Conservation (phyloP, 1,140 invertebrate genomes). For the Olivierus martensii region DNA sequence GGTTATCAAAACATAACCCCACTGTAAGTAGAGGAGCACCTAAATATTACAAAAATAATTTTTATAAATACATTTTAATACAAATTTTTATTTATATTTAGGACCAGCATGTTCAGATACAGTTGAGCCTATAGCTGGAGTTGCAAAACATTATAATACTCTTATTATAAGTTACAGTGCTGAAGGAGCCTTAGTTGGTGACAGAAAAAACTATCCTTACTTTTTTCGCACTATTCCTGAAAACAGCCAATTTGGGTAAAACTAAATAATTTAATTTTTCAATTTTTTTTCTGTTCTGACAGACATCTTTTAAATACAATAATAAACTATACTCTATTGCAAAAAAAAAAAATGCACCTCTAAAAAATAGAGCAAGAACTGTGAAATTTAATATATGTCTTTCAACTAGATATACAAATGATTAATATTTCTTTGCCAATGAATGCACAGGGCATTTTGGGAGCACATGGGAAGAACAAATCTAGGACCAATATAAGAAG, state of each 20-base stretch:
- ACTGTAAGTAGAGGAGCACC: too few relatives aligned
- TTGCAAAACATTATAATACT: slow-evolving; percentile 61
- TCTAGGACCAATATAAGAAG: too few relatives aligned
- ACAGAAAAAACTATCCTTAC: slow-evolving; percentile 57
- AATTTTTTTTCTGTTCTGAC: too few relatives aligned
- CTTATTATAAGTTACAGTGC: slow-evolving; percentile 68
- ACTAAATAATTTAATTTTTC: slow-evolving; percentile 3
- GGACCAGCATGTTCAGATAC: slow-evolving; percentile 75
- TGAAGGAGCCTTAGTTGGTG: slow-evolving; percentile 53
- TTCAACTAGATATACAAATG: too few relatives aligned
- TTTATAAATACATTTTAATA: not conserved
- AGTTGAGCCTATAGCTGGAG: slow-evolving; percentile 60
- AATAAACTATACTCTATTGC: too few relatives aligned
- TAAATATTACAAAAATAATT: not conserved
- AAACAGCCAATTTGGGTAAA: slow-evolving; percentile 53
- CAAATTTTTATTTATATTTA: slow-evolving; percentile 19
- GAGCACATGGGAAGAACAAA: too few relatives aligned
- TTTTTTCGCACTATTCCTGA: slow-evolving; percentile 73
- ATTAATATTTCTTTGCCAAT: too few relatives aligned
- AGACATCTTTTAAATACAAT: too few relatives aligned
- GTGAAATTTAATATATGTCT: too few relatives aligned
- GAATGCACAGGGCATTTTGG: too few relatives aligned
- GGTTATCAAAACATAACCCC: too few relatives aligned
- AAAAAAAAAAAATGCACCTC: not conserved
- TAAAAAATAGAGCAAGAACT: too few relatives aligned